Evolutionary conservation across 2,888 invertebrate genomes (phyloP), one percentile per base, ranked within the genome.

Genomic region (Drosophila greeni): DNA sequence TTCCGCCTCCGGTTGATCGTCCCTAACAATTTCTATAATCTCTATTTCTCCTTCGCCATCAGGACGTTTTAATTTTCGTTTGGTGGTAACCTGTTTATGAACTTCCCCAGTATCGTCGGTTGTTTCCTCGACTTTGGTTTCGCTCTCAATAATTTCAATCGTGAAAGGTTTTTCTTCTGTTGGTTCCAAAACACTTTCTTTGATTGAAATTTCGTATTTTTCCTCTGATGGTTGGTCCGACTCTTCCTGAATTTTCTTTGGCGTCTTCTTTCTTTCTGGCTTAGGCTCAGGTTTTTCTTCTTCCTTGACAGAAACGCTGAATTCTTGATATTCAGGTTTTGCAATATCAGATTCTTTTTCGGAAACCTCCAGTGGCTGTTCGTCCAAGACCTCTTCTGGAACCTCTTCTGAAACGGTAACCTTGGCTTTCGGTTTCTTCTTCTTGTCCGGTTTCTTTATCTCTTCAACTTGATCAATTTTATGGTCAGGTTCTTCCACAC

Each of bases 371-470:
- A 70, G 26, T 8, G 62, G 43, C 12, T 69, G 49, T 1, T 70
- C 64, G 5, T 34, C 20, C 7, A 57, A 33, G n/a, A 56, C 76
- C 26, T 58, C 55, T 12, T 53, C 3, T 9, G 73, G 60, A 91
- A 91, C 2, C 90, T 90, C 62, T 91, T 85, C 79, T 89, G 89
- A 5, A 89, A 89, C 76, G 89, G 37, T 60, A 14, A 76, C 64
- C 24, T 60, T 78, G 20, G 88, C 86, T 23, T 87, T 75, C 2
- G 69, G 89, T 77, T 92, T 72, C 45, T 65, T 75, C n/a, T 71
- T 74, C 56, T 75, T 64, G 18, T 69, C 68, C 12, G 71, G 69
- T 59, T 85, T 82, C 20, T 71, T 73, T 23, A 57, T 53, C 33
- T 76, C 70, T 34, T 81, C 74, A 29, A 66, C 26, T 14, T 40